These are phyloP conservation scores for Hyposoter didymator DNA, from an alignment of 2,888 invertebrate genomes.

Conservation along the genomic window DNA sequence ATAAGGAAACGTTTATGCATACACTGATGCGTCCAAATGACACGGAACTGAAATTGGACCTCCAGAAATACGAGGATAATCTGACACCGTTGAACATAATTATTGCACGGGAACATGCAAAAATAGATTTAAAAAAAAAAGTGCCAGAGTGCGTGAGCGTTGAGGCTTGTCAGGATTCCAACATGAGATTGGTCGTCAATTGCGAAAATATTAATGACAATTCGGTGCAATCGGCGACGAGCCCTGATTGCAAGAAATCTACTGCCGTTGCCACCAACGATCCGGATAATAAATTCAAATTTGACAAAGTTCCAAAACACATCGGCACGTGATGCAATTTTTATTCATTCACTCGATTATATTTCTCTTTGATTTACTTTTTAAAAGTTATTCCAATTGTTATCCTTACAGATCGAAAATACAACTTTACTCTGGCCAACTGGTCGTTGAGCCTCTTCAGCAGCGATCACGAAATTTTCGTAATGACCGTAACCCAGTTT, in stretches of 20 bases:
- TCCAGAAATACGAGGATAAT: constrained; percentile 91
- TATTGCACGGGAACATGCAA: constrained; percentile 92
- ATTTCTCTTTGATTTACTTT: neutral
- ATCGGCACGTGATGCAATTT: constrained; percentile 84
- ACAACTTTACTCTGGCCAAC: constrained; percentile 91
- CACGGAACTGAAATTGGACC: constrained; percentile 89
- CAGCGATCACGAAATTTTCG: constrained; percentile 89
- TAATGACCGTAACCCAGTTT: constrained; percentile 90
- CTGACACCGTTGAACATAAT: constrained; percentile 91
- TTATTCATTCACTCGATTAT: constrained; percentile 15
- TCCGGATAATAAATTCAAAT: constrained; percentile 83
- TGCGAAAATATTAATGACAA: constrained; percentile 85
- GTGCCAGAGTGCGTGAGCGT: constrained; percentile 81
- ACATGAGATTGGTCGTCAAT: constrained; percentile 85
- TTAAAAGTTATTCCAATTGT: neutral
- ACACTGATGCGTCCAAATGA: constrained; percentile 90
- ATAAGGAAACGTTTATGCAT: constrained; percentile 90
- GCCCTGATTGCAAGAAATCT: constrained; percentile 87
- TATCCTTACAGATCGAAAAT: constrained; percentile 88
- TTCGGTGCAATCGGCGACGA: constrained; percentile 88
- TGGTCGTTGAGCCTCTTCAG: constrained; percentile 89
- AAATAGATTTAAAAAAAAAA: constrained; percentile 86
- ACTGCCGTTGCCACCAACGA: constrained; percentile 86
- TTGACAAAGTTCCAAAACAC: constrained; percentile 86
- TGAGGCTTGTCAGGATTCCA: constrained; percentile 78